Conservation (phyloP, 2,113 vertebrate genomes). For the Genyomyrus donnyi region DNA sequence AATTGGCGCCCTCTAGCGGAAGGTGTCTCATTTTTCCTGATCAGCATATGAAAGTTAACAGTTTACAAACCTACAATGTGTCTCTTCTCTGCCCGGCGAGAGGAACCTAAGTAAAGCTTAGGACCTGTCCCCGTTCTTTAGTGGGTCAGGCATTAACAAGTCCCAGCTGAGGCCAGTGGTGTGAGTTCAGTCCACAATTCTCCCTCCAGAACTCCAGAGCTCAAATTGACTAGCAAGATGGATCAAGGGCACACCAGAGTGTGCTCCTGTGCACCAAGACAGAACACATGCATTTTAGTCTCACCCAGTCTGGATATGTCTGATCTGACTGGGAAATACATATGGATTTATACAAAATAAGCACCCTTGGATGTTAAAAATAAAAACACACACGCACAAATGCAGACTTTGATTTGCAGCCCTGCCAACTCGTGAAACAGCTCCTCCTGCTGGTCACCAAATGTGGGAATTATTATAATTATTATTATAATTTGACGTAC, state of each 20-base stretch:
- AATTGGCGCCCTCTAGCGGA: not conserved
- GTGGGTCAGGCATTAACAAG: not conserved
- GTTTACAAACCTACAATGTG: not conserved
- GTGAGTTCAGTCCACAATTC: not conserved
- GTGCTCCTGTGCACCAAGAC: not conserved
- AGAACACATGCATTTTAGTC: not conserved
- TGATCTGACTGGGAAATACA: slow-evolving; percentile 32
- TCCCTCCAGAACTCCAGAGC: not conserved
- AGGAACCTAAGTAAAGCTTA: not conserved
- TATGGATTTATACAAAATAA: slow-evolving; percentile 36
- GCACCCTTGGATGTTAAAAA: slow-evolving; percentile 41
- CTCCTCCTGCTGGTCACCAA: slow-evolving; percentile 10
- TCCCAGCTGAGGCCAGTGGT: not conserved
- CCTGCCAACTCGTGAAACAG: slow-evolving; percentile 22
- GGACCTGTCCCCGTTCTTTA: not conserved
- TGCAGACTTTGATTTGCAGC: slow-evolving; percentile 25
- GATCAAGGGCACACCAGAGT: not conserved
- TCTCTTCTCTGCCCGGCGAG: not conserved
- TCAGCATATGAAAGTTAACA: not conserved
- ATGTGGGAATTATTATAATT: slow-evolving; percentile 6
- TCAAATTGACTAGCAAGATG: not conserved
- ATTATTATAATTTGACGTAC: slow-evolving; percentile 18
- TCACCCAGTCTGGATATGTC: slow-evolving; percentile 37
- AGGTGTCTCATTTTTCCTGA: not conserved
- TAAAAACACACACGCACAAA: slow-evolving; percentile 35